Percentiles rank a stretch among this genome's conserved stretches.
phyloP scores from a whole-genome alignment of 2,797 vertebrate genomes.

The Linurgus olivaceus region DNA sequence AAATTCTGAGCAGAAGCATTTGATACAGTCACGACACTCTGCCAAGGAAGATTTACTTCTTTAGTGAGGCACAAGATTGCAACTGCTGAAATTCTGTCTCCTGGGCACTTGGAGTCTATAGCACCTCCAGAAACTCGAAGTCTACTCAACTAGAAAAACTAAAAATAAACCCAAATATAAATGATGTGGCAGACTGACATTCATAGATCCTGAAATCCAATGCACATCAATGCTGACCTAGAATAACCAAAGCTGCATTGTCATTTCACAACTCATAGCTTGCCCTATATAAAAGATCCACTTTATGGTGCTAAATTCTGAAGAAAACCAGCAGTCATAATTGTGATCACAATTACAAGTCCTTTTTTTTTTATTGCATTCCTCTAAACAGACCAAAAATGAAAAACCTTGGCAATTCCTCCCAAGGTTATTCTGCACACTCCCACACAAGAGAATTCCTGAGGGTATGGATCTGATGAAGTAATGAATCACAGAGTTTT shows the following conservation, averaged over 20 bases:
- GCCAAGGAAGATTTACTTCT: background rate
- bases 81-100: slow-evolving; percentile 1
- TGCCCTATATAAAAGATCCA: background rate
- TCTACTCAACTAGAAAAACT: slow-evolving; percentile 19
- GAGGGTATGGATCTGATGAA: background rate
- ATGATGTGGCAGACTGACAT: background rate
- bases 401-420: background rate
- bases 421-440: background rate
- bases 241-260: background rate
- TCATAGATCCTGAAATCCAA: slow-evolving; percentile 27
- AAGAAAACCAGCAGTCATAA: background rate
- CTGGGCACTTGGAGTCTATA: background rate
- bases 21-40: background rate
- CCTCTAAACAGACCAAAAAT: background rate
- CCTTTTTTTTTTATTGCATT: background rate
- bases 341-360: background rate
- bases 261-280: background rate
- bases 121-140: background rate
- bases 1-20: background rate
- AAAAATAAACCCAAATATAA: slow-evolving; percentile 22
- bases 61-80: background rate
- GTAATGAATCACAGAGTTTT: background rate
- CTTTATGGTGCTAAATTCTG: background rate
- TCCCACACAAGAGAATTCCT: background rate
- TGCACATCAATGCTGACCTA: slow-evolving; percentile 18